Percentiles rank a stretch among this genome's conserved stretches.
Conservation (phyloP, 2,888 invertebrate genomes). For the Brachycybe producta region DNA sequence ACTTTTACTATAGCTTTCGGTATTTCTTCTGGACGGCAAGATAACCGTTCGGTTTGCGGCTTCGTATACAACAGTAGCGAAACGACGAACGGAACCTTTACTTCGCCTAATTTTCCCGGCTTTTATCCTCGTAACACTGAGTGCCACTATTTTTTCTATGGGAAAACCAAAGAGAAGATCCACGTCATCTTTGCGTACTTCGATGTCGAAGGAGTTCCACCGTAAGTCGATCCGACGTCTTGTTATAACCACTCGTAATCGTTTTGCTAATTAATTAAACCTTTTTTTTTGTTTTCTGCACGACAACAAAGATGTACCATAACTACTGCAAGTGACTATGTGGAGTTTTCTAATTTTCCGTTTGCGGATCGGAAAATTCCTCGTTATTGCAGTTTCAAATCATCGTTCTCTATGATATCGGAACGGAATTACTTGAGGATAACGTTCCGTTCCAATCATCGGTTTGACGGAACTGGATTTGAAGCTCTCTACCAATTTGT, state of each 20-base stretch:
- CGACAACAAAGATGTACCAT: constrained; percentile 78
- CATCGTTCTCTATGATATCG: constrained; percentile 42
- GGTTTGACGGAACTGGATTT: constrained; percentile 87
- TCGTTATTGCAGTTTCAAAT: constrained; percentile 66
- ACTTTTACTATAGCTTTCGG: constrained; percentile 58
- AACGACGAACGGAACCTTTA: constrained; percentile 59
- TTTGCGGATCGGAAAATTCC: constrained; percentile 77
- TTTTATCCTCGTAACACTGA: constrained; percentile 77
- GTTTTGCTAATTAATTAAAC: neutral
- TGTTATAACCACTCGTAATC: neutral
- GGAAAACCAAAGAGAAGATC: constrained; percentile 59
- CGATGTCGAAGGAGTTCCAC: constrained; percentile 84
- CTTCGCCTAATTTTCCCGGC: constrained; percentile 82
- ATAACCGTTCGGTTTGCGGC: constrained; percentile 45
- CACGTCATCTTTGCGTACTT: constrained; percentile 78
- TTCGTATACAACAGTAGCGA: constrained; percentile 77
- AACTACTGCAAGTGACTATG: constrained; percentile 82
- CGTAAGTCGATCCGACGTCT: constrained; percentile 49
- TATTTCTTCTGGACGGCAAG: constrained; percentile 63
- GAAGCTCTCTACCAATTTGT: constrained; percentile 77
- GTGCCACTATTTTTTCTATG: constrained; percentile 83
- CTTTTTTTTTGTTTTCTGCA: neutral
- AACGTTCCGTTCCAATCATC: constrained; percentile 84
- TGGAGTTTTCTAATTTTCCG: constrained; percentile 91
- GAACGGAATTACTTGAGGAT: constrained; percentile 88